Evolutionary conservation across 1,140 invertebrate genomes (phyloP).

Genomic region (Megalopta genalis): DNA sequence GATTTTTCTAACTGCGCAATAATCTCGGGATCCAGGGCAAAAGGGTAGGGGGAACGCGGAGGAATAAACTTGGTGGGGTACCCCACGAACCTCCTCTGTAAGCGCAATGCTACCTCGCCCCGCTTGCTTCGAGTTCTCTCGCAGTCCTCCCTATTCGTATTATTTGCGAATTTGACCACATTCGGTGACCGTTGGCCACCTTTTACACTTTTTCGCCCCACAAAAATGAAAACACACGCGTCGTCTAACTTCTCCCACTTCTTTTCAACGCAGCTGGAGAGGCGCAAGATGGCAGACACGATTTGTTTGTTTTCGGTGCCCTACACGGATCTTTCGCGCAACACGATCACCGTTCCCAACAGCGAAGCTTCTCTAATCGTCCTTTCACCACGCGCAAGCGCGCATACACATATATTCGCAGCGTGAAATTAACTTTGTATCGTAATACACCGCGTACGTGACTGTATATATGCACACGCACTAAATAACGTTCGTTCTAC

Average conservation of each 20-base stretch:
- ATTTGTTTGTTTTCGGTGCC: conserved; percentile 63
- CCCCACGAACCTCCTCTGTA: conserved; percentile 45
- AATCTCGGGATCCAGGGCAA: conserved; percentile 68
- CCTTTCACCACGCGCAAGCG: conserved; percentile 27
- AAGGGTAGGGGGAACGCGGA: conserved; percentile 55
- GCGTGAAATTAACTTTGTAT: conserved; percentile 19
- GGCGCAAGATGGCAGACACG: conserved; percentile 66
- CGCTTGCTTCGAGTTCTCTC: conserved; percentile 54
- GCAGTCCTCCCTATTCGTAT: conserved; percentile 61
- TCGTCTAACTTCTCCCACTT: conserved; percentile 30
- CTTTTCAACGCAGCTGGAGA: conserved; percentile 58
- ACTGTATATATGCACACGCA: conserved; percentile 24
- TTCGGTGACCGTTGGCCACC: conserved; percentile 73
- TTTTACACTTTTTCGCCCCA: conserved; percentile 20
- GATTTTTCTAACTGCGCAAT: conserved; percentile 72
- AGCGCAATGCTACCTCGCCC: conserved; percentile 68
- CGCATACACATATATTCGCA: conserved; percentile 19
- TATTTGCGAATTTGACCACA: conserved; percentile 66
- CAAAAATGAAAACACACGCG: conserved; percentile 26
- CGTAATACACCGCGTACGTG: conserved; percentile 18
- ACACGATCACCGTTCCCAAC: conserved; percentile 21
- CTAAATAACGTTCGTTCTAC: conserved; percentile 15
- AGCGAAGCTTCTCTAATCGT: conserved; percentile 3
- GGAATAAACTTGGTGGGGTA: conserved; percentile 61
- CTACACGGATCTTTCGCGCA: conserved; percentile 21